phyloP scores from a whole-genome alignment of 1,140 invertebrate species.

The Reticulitermes speratus region DNA sequence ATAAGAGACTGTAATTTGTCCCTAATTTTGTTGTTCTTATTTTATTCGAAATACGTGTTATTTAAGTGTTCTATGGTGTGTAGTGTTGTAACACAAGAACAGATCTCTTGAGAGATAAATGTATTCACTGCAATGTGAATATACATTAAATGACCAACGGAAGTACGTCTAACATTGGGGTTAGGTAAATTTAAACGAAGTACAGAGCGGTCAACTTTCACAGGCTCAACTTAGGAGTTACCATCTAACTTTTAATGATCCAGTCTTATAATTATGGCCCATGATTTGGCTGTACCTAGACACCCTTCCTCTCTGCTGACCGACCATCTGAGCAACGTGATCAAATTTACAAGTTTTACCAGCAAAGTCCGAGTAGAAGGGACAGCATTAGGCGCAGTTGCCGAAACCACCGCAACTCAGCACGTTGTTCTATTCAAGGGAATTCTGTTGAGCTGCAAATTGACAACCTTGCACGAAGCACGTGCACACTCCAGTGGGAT shows the following conservation, averaged over 20 bases:
- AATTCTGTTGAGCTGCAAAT: not conserved
- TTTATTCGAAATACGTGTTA: too few species aligned
- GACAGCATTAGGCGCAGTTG: not conserved
- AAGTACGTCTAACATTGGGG: too few species aligned
- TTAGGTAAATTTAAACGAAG: not conserved
- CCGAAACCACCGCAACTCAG: not conserved
- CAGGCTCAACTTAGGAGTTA: not conserved
- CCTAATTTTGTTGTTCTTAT: too few species aligned
- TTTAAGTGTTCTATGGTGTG: too few species aligned
- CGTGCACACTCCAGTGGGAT: not conserved
- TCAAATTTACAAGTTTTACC: constrained; percentile 17
- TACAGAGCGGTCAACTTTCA: not conserved
- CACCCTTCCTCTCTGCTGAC: not conserved
- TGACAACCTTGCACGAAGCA: not conserved
- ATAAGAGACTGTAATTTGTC: too few species aligned
- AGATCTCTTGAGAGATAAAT: too few species aligned
- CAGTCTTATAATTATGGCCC: constrained; percentile 8
- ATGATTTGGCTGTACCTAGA: not conserved
- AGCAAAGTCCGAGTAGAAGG: constrained; percentile 1
- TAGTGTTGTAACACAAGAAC: too few species aligned
- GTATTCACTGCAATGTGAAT: too few species aligned
- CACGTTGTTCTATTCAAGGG: not conserved
- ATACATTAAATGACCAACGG: too few species aligned
- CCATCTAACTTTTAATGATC: constrained; percentile 15
- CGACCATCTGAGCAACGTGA: constrained; percentile 3